Conservation (phyloP, 2,888 invertebrate genomes). For the Metalampra italica region DNA sequence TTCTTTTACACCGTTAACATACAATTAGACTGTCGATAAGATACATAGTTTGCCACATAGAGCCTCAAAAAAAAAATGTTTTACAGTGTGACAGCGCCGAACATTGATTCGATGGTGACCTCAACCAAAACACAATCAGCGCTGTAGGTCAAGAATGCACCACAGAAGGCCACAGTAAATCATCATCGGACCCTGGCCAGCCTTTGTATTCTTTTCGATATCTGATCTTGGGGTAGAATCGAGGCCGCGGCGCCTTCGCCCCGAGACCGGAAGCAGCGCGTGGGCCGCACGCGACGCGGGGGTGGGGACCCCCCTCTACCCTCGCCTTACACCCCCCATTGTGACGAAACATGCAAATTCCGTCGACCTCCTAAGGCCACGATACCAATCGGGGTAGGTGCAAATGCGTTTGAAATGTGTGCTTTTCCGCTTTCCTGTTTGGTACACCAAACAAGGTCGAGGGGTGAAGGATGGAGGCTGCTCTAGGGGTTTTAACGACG, state of each 20-base stretch:
- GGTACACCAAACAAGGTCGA: conserved; percentile 41
- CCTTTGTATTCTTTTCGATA: conserved; percentile 34
- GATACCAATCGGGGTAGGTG: conserved; percentile 41
- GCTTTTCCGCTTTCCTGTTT: conserved; percentile 22
- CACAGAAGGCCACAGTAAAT: conserved; percentile 5
- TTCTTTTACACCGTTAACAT: too few species aligned
- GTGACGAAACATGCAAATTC: conserved; percentile 69
- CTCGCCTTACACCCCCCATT: conserved; percentile 19
- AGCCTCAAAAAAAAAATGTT: too few species aligned
- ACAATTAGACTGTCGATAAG: too few species aligned
- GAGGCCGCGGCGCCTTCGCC: conserved; percentile 38
- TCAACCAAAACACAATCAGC: background rate
- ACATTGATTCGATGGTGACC: background rate
- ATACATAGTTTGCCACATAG: too few species aligned
- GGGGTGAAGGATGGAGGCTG: conserved; percentile 19
- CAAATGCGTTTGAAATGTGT: conserved; percentile 50
- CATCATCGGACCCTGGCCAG: conserved; percentile 17
- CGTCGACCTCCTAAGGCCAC: conserved; percentile 45
- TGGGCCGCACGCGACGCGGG: conserved; percentile 45
- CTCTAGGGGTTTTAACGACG: background rate
- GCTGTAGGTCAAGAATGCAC: conserved; percentile 15
- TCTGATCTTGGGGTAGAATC: conserved; percentile 63
- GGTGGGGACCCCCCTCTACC: conserved; percentile 9
- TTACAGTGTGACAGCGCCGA: too few species aligned
- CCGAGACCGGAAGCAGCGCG: conserved; percentile 57